Conservation (phyloP, 2,888 invertebrate species). For the Eustalomyia histrio region DNA sequence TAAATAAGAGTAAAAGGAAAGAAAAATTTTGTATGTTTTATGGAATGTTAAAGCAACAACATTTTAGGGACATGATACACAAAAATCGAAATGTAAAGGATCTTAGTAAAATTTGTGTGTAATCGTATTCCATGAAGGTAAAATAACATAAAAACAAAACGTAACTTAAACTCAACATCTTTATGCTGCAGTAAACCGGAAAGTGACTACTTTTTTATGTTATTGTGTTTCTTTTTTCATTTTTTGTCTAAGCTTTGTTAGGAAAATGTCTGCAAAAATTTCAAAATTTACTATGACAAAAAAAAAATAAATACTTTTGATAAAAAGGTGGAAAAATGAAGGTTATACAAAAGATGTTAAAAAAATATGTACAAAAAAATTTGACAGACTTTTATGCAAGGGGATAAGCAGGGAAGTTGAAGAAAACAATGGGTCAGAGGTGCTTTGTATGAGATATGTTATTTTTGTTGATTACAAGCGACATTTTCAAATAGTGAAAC, state of each 20-base stretch:
- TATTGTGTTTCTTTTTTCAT: neutral
- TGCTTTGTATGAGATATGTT: neutral
- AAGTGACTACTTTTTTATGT: constrained; percentile 68
- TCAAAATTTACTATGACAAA: constrained; percentile 12
- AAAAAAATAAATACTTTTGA: constrained; percentile 22
- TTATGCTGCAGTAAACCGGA: constrained; percentile 71
- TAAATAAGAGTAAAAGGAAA: constrained; percentile 12
- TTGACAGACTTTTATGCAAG: constrained; percentile 41
- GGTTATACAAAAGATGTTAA: constrained; percentile 59
- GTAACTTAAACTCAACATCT: constrained; percentile 73
- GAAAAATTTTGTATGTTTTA: constrained; percentile 25
- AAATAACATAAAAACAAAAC: constrained; percentile 41
- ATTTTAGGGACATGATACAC: constrained; percentile 36
- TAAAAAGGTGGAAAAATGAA: constrained; percentile 48
- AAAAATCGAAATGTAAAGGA: constrained; percentile 12
- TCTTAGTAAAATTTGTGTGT: constrained; percentile 24
- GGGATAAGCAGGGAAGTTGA: neutral
- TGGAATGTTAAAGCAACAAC: constrained; percentile 16
- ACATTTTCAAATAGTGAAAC: no score
- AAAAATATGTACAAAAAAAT: constrained; percentile 30
- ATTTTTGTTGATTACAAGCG: no score
- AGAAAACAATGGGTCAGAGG: neutral
- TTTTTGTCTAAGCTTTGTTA: constrained; percentile 17
- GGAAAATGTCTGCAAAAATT: constrained; percentile 39
- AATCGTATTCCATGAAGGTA: constrained; percentile 25